Conservation (phyloP, 2,113 vertebrate species). For the Erpornis zantholeuca region DNA sequence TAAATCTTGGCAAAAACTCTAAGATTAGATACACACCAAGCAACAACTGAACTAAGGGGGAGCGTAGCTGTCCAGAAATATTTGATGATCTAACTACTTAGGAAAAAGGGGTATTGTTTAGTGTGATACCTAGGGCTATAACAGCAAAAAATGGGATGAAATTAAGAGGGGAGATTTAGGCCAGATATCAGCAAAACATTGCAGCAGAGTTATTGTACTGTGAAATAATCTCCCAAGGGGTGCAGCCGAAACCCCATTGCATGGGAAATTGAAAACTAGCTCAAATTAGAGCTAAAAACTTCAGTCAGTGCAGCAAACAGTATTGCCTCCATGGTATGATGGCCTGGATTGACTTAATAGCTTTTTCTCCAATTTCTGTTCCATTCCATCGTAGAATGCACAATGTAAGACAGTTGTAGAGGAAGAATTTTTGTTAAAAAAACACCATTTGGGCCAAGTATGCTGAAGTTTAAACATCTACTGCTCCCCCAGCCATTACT, state of each 20-base stretch:
- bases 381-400: neutral
- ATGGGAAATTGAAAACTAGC: slow-evolving; percentile 26
- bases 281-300: slow-evolving; percentile 35
- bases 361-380: neutral
- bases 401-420: neutral
- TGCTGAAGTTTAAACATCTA: neutral
- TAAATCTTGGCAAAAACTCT: neutral
- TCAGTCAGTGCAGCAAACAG: neutral
- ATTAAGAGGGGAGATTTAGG: slow-evolving; percentile 30
- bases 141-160: slow-evolving; percentile 22
- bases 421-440: neutral
- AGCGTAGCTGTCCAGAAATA: neutral
- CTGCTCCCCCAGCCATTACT: neutral
- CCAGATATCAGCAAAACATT: slow-evolving; percentile 20
- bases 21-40: neutral
- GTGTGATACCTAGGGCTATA: neutral
- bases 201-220: slow-evolving; percentile 14
- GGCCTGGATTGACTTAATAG: neutral
- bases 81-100: neutral
- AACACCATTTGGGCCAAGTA: neutral
- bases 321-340: neutral
- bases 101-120: neutral
- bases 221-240: slow-evolving; percentile 33
- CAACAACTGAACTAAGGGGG: neutral
- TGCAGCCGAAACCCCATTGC: neutral